phyloP scores from a whole-genome alignment of 1,140 invertebrate species.

The Drosophila punjabiensis region DNA sequence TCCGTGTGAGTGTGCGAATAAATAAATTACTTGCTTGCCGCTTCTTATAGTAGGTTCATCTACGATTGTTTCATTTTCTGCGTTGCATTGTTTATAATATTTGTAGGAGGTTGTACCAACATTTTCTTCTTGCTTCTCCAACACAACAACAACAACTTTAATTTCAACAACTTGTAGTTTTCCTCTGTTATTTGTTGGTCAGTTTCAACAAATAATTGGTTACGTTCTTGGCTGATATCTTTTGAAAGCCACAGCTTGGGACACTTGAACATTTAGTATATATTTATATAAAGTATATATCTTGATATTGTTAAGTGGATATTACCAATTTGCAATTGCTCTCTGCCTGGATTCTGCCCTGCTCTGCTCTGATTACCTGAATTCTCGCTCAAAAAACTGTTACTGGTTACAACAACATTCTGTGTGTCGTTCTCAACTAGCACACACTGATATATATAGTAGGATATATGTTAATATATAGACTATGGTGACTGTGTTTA shows the following conservation, averaged over 20 bases:
- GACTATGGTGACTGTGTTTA: conserved; percentile 11
- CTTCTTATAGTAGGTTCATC: conserved; percentile 10
- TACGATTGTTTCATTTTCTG: conserved; percentile 40
- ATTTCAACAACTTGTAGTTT: background rate
- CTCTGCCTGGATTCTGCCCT: background rate
- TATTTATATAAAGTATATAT: conserved; percentile 12
- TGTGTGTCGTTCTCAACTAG: background rate
- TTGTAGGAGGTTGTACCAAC: conserved; percentile 22
- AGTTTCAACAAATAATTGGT: background rate
- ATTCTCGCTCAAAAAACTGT: background rate
- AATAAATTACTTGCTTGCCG: conserved; percentile 34
- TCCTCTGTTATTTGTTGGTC: background rate
- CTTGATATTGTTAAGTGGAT: background rate
- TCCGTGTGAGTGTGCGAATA: conserved; percentile 41
- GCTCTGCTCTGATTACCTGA: conserved; percentile 2
- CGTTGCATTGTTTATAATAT: conserved; percentile 32
- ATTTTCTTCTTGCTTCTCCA: background rate
- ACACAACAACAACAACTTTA: background rate
- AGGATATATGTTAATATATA: conserved; percentile 17
- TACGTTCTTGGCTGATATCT: background rate
- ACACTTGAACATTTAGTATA: conserved; percentile 5
- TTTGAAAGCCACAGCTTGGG: background rate
- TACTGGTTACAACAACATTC: background rate
- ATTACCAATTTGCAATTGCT: conserved; percentile 5
- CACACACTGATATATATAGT: conserved; percentile 28